Evolutionary conservation across 2,888 invertebrate species (phyloP).

Genomic region (Paralinhomoeus sp.): DNA sequence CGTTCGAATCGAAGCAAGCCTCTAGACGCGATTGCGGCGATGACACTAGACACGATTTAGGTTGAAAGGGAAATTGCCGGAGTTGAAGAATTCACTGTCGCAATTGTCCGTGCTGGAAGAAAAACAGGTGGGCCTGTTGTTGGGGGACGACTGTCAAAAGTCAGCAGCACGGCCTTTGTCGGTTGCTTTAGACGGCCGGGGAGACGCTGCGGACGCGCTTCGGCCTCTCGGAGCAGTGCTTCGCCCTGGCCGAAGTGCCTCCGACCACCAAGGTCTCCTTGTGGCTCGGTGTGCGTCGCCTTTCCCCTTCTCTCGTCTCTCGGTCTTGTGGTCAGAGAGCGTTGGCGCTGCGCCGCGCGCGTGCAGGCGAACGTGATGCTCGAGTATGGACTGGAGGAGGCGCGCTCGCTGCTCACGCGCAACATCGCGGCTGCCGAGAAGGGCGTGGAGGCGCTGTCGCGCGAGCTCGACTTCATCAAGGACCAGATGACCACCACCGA

Average conservation of each 20-base stretch:
- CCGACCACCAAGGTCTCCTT: constrained; percentile 62
- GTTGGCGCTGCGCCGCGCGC: too few relatives aligned
- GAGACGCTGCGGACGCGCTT: constrained; percentile 61
- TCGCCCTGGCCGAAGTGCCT: constrained; percentile 56
- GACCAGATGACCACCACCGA: constrained; percentile 95
- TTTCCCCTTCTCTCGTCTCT: too few relatives aligned
- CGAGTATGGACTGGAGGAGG: constrained; percentile 75
- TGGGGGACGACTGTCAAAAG: too few relatives aligned
- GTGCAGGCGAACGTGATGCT: constrained; percentile 77
- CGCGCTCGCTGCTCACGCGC: constrained; percentile 44
- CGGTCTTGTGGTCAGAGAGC: too few relatives aligned
- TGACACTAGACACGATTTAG: too few relatives aligned
- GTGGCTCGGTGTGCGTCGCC: constrained; percentile 38
- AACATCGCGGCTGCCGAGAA: constrained; percentile 60
- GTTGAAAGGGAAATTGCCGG: constrained; percentile 74
- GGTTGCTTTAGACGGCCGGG: constrained; percentile 30
- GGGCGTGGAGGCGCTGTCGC: constrained; percentile 58
- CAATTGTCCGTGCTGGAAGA: constrained; percentile 67
- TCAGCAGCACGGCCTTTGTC: neutral
- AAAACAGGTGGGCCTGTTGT: constrained; percentile 37
- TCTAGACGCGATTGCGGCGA: too few relatives aligned
- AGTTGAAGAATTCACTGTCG: constrained; percentile 63
- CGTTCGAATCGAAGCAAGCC: too few relatives aligned
- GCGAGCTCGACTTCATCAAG: constrained; percentile 75
- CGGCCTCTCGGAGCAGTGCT: constrained; percentile 72